Evolutionary conservation across 1,140 invertebrate species (phyloP), one percentile per base, ranked within the genome.

Genomic region (Penaeus japonicus): DNA sequence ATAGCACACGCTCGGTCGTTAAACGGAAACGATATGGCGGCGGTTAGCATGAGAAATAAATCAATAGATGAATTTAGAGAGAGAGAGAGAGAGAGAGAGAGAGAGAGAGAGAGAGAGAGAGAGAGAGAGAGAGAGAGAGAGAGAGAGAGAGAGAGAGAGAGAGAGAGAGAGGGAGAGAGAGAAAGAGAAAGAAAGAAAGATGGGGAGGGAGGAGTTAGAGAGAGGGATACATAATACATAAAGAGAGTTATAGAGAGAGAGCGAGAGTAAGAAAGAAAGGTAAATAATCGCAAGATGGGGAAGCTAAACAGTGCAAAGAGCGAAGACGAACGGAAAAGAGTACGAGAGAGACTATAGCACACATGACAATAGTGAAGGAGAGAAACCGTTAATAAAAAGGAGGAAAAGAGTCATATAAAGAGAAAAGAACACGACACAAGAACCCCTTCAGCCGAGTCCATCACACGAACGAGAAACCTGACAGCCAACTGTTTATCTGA

Each of bases 81-180:
- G 39, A 77, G 30, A 32, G 30, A 20, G 73, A 32, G 30, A 77
- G 73, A 77, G 22, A 77, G 30, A 77, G 73, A 22, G 30, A 39
- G 39, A 27, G 30, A 32, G 73, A 77, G 73, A 77, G 73, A 77
- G 30, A 77, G 73, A 77, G 73, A 77, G 73, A 32, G 73, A 77
- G 73, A 77, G 73, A 77, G 73, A 77, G 73, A 77, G 73, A 77
- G 73, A 77, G 73, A 77, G 73, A 77, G 30, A 32, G 30, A 18
- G 73, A 32, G 30, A 27, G 27, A 24, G 27, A 77, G 73, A 32
- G 73, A 30, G 27, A 32, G 73, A 77, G 30, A 77, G 73, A 15
- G 30, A 77, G 30, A 30, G 30, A 15, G 4, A 30, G 73, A 77
- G 27, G 32, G 73, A 77, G 73, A 32, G 73, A 77, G 12, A 30